Percentiles rank a stretch among this genome's conserved stretches.
phyloP scores from a whole-genome alignment of 2,113 vertebrate genomes.

The Ahaetulla prasina region DNA sequence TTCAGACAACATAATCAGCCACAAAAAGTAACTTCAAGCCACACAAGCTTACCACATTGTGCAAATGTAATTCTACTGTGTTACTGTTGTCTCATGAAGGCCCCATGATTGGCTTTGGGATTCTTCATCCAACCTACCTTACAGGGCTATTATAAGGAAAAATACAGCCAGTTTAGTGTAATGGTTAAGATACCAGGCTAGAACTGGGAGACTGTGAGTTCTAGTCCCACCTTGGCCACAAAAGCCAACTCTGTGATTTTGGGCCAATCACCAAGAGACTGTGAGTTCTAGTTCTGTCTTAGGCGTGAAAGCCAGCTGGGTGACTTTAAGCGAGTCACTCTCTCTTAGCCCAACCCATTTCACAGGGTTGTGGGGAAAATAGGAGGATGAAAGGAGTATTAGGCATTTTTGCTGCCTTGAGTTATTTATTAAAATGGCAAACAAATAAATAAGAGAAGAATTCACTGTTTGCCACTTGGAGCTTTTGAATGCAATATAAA shows the following conservation, averaged over 20 bases:
- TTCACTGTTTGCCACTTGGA: background rate
- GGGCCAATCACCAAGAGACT: too few species aligned
- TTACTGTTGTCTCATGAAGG: background rate
- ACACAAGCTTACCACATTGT: background rate
- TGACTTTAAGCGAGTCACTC: background rate
- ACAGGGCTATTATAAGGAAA: background rate
- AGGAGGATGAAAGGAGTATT: background rate
- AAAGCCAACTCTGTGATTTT: too few species aligned
- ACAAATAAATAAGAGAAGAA: background rate
- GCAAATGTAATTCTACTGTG: background rate
- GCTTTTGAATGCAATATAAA: background rate
- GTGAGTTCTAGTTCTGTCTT: background rate
- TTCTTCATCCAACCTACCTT: background rate
- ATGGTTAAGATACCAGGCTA: background rate
- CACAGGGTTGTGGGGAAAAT: background rate
- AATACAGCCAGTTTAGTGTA: background rate
- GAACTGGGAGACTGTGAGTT: background rate
- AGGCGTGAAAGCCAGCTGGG: background rate
- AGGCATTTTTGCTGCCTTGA: background rate
- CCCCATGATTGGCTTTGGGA: background rate
- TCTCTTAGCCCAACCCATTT: background rate
- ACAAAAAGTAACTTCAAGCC: background rate
- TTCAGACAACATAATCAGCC: background rate
- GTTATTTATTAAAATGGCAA: background rate
- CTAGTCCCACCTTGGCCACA: too few species aligned